These are phyloP conservation scores for Enchytraeus crypticus DNA, from an alignment of 2,888 invertebrate species.

Conservation along the genomic window DNA sequence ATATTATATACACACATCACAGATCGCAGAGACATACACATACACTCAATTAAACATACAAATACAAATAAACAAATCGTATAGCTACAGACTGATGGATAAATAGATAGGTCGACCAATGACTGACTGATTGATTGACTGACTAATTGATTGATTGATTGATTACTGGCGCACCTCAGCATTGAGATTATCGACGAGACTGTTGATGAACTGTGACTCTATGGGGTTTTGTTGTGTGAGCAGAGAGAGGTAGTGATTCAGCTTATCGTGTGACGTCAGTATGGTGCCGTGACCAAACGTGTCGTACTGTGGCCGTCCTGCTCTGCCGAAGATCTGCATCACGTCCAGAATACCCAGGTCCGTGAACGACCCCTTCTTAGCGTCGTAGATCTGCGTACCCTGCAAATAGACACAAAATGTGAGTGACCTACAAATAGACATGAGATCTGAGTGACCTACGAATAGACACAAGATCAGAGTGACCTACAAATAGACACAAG, in stretches of 20 bases:
- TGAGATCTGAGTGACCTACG: too few relatives aligned
- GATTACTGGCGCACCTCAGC: slow-evolving; percentile 88
- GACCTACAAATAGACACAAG: too few relatives aligned
- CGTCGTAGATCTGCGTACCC: slow-evolving; percentile 96
- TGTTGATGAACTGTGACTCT: slow-evolving; percentile 87
- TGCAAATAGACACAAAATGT: slow-evolving; percentile 48
- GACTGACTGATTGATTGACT: too few relatives aligned
- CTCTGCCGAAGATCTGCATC: slow-evolving; percentile 81
- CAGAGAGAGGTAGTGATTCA: slow-evolving; percentile 83
- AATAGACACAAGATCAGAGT: too few relatives aligned
- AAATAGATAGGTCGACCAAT: too few relatives aligned
- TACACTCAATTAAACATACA: slow-evolving; percentile 90
- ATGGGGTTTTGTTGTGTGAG: slow-evolving; percentile 95
- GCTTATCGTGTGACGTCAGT: slow-evolving; percentile 81
- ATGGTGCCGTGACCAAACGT: slow-evolving; percentile 84
- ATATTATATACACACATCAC: slow-evolving; percentile 89
- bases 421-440: too few relatives aligned
- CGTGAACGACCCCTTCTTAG: slow-evolving; percentile 83
- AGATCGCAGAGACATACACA: too few relatives aligned
- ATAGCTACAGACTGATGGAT: too few relatives aligned
- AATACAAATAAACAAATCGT: too few relatives aligned
- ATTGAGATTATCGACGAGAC: slow-evolving; percentile 89
- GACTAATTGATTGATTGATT: too few relatives aligned
- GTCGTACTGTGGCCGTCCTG: slow-evolving; percentile 95
- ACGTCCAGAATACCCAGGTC: slow-evolving; percentile 95